Evolutionary conservation across 1,140 invertebrate genomes (phyloP).

Genomic region (Drosophila willistoni): DNA sequence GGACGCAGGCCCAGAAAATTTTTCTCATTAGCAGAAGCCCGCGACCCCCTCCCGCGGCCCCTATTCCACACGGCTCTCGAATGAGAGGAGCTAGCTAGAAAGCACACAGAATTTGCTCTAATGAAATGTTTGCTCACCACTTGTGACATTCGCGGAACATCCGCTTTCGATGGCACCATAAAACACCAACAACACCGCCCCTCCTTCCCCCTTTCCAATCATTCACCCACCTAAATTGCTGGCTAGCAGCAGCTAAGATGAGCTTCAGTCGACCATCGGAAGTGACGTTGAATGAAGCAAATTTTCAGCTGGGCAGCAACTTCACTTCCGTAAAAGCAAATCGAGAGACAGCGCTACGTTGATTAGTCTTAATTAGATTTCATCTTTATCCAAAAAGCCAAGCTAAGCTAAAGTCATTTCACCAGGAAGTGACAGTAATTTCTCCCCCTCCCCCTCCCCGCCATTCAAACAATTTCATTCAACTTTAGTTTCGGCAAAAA

Average conservation of each 20-base stretch:
- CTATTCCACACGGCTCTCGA: background rate
- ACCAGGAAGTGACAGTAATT: background rate
- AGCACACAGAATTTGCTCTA: slow-evolving; percentile 71
- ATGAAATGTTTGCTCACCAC: slow-evolving; percentile 81
- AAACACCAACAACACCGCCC: too few relatives aligned
- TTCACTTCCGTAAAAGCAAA: slow-evolving; percentile 46
- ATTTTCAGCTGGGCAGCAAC: slow-evolving; percentile 40
- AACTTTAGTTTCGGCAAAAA: background rate
- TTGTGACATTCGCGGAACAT: slow-evolving; percentile 74
- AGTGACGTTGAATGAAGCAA: slow-evolving; percentile 52
- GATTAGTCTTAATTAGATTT: slow-evolving; percentile 80
- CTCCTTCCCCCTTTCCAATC: too few relatives aligned
- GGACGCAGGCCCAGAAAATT: slow-evolving; percentile 53
- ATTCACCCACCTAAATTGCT: too few relatives aligned
- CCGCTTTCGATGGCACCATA: slow-evolving; percentile 43
- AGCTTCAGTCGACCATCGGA: slow-evolving; percentile 24
- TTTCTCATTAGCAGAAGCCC: slow-evolving; percentile 76
- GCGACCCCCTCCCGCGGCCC: background rate
- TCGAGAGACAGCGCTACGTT: slow-evolving; percentile 35
- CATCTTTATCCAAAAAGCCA: slow-evolving; percentile 37
- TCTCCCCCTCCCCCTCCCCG: too few relatives aligned
- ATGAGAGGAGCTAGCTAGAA: slow-evolving; percentile 41
- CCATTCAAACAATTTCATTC: background rate
- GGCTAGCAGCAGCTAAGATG: background rate
- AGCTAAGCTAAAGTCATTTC: background rate